Percentiles rank a stretch among this genome's conserved stretches.
These are phyloP conservation scores for Bombus haemorrhoidalis DNA, from an alignment of 1,140 invertebrate genomes.

Conservation along the genomic window DNA sequence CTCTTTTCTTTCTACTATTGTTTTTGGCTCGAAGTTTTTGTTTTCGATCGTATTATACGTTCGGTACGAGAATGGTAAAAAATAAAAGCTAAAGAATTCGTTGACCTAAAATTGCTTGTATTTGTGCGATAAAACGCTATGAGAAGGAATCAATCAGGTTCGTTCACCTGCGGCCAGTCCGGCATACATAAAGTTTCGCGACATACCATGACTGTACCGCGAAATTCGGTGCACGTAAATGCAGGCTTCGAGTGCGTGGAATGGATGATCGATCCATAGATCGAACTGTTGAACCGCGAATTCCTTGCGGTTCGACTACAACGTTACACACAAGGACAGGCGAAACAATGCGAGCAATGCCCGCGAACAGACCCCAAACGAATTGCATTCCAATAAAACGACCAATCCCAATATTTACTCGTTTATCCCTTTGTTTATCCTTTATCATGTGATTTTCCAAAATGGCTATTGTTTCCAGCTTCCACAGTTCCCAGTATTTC, in stretches of 20 bases:
- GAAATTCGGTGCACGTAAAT: conserved; percentile 54
- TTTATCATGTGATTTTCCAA: too few species aligned
- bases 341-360: conserved; percentile 30
- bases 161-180: conserved; percentile 61
- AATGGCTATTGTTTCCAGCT: too few species aligned
- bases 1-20: too few species aligned
- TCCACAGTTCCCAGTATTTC: too few species aligned
- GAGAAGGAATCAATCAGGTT: conserved; percentile 51
- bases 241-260: conserved; percentile 35
- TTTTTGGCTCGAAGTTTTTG: background rate
- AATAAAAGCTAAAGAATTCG: background rate
- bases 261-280: conserved; percentile 46
- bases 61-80: too few species aligned
- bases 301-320: conserved; percentile 33
- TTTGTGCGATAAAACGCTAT: too few species aligned
- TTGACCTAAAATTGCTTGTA: background rate
- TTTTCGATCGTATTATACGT: background rate
- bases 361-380: conserved; percentile 10
- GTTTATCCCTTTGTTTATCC: background rate
- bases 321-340: conserved; percentile 5
- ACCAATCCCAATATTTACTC: conserved; percentile 12
- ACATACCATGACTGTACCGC: conserved; percentile 35
- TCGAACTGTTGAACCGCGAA: conserved; percentile 40
- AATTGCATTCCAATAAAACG: conserved; percentile 25
- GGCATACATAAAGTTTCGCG: conserved; percentile 52